phyloP scores from a whole-genome alignment of 2,797 vertebrate genomes.

The Onychomys arenicola region DNA sequence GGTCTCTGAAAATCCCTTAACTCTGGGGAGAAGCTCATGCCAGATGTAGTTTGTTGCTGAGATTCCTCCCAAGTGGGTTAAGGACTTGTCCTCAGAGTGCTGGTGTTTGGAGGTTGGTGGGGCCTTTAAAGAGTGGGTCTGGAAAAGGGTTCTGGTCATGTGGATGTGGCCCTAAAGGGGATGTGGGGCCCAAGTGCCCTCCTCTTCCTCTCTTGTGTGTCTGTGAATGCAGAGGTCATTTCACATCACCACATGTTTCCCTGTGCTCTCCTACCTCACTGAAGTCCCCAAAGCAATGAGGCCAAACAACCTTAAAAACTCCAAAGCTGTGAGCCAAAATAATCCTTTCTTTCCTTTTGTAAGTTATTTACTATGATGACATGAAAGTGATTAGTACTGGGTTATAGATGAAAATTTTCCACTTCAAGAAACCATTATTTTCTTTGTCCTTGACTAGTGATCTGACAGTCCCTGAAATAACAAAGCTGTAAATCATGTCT shows the following conservation, averaged over 20 bases:
- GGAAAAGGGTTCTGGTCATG: not conserved
- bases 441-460: conserved; percentile 39
- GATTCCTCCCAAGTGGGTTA: not conserved
- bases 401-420: conserved; percentile 1
- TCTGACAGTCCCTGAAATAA: not conserved
- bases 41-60: not conserved
- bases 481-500: not conserved
- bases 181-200: not conserved
- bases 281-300: not conserved
- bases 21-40: not conserved
- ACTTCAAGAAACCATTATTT: conserved; percentile 15
- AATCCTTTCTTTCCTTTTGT: not conserved
- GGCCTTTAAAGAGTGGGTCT: not conserved
- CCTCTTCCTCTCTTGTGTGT: not conserved
- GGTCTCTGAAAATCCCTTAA: not conserved
- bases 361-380: not conserved
- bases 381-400: not conserved
- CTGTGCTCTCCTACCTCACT: not conserved
- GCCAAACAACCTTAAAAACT: not conserved
- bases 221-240: not conserved
- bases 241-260: not conserved
- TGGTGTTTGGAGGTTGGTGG: not conserved
- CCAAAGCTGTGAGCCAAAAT: not conserved
- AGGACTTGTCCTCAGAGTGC: not conserved
- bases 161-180: no score